These are phyloP conservation scores for Melanerpes aurifrons DNA, from an alignment of 2,113 vertebrate genomes.

Conservation along the genomic window DNA sequence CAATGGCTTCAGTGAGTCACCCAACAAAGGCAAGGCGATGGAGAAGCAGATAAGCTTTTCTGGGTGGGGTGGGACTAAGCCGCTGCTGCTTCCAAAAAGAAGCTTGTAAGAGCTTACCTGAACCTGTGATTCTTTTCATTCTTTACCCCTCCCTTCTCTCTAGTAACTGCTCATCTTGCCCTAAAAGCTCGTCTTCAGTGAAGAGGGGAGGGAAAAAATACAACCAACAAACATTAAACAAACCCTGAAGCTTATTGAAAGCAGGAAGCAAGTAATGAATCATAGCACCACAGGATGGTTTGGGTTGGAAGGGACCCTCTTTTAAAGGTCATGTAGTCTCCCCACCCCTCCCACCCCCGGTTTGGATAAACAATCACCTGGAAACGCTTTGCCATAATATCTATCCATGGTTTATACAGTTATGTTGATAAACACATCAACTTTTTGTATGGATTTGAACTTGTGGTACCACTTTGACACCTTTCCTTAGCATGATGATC, in stretches of 20 bases:
- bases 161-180: neutral
- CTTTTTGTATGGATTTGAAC: too few relatives aligned
- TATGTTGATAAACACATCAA: too few relatives aligned
- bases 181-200: neutral
- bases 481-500: neutral
- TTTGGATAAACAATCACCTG: neutral
- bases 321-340: too few relatives aligned
- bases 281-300: too few relatives aligned
- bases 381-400: neutral
- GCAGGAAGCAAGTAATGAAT: neutral
- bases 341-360: too few relatives aligned
- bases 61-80: neutral
- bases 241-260: neutral
- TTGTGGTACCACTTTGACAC: neutral
- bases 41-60: neutral
- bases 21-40: accelerated
- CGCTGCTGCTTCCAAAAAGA: neutral
- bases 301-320: too few relatives aligned
- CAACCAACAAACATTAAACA: neutral
- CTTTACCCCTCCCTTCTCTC: neutral
- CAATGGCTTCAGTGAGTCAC: neutral
- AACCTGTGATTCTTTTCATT: neutral
- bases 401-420: too few relatives aligned
- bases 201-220: neutral
- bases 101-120: neutral